A percentile compares a stretch with the other conserved stretches of the same genome.
Conservation (phyloP, 2,113 vertebrate genomes). For the Zosterops hypoxanthus region DNA sequence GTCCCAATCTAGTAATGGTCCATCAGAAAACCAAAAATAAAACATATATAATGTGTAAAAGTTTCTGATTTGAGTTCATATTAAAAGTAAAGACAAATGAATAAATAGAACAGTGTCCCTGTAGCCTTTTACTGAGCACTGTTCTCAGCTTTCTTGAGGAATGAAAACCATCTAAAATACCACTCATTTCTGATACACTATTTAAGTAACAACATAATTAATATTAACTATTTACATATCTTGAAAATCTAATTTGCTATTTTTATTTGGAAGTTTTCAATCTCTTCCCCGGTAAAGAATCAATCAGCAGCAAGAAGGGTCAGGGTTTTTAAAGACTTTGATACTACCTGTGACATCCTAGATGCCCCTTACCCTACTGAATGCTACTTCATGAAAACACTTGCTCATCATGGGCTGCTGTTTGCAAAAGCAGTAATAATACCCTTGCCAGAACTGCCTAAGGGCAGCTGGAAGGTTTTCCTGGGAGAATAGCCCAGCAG, state of each 20-base stretch:
- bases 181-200: not conserved
- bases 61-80: not conserved
- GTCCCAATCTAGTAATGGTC: not conserved
- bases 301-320: not conserved
- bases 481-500: not conserved
- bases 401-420: not conserved
- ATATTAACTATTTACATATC: slow-evolving; percentile 36
- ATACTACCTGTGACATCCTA: not conserved
- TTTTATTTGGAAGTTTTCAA: slow-evolving; percentile 49
- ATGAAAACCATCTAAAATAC: not conserved
- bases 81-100: not conserved
- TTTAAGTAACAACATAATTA: not conserved
- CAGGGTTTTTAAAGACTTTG: not conserved
- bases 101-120: not conserved
- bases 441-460: not conserved
- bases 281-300: slow-evolving; percentile 31
- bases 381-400: not conserved
- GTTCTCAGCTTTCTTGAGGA: not conserved
- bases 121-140: not conserved
- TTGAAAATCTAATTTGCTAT: slow-evolving; percentile 49
- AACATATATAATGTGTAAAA: not conserved
- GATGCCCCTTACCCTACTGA: not conserved
- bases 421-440: not conserved
- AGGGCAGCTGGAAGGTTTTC: not conserved
- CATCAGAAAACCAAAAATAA: not conserved